Evolutionary conservation across 2,888 invertebrate genomes (phyloP).

Genomic region (Cephus rjabovi): DNA sequence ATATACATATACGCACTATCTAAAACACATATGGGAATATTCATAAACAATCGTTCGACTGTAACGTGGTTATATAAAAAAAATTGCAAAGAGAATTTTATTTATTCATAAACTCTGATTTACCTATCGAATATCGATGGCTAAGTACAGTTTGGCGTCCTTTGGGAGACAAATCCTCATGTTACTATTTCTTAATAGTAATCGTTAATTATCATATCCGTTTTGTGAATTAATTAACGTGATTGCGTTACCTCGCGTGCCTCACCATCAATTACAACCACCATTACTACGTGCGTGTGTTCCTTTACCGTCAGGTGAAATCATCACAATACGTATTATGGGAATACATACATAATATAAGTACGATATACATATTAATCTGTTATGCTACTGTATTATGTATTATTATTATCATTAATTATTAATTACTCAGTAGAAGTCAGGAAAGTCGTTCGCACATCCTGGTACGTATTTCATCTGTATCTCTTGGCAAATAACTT

Average conservation of each 20-base stretch:
- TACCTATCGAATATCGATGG: too few relatives aligned
- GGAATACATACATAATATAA: not conserved
- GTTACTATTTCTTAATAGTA: not conserved
- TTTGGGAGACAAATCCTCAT: not conserved
- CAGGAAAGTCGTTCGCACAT: not conserved
- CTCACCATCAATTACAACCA: not conserved
- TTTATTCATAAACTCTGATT: not conserved
- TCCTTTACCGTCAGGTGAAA: not conserved
- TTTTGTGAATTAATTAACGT: not conserved
- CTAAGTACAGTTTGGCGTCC: not conserved
- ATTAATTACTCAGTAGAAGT: not conserved
- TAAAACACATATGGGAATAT: not conserved
- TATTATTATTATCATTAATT: not conserved
- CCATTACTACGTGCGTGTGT: not conserved
- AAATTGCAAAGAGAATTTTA: not conserved
- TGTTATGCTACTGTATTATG: not conserved
- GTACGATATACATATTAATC: not conserved
- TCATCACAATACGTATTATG: not conserved
- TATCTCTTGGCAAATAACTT: not conserved
- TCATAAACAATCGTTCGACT: not conserved
- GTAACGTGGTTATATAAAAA: not conserved
- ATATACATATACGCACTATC: not conserved
- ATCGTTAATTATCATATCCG: not conserved
- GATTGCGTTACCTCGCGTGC: not conserved
- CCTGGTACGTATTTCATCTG: not conserved